These are phyloP conservation scores for Phalacrocorax aristotelis DNA, from an alignment of 2,113 vertebrate genomes.

Conservation along the genomic window DNA sequence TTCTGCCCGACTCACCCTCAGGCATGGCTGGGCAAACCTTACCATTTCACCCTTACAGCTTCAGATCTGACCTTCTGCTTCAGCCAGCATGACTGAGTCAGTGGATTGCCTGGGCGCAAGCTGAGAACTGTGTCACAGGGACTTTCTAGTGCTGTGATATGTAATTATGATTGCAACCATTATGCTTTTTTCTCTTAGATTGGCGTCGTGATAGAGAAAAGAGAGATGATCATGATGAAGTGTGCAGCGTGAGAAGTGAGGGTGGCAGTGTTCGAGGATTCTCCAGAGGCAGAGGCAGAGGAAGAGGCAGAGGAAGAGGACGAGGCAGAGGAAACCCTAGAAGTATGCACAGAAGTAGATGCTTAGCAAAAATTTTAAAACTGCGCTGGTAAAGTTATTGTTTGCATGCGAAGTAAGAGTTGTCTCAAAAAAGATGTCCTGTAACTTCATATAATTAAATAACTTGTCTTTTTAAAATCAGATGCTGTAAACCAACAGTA, in stretches of 20 bases:
- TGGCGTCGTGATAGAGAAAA: conserved; percentile 84
- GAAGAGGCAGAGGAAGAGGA: conserved; percentile 85
- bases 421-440: not conserved
- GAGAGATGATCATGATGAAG: conserved; percentile 84
- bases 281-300: conserved; percentile 80
- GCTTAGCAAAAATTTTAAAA: not conserved
- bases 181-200: conserved; percentile 46
- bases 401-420: not conserved
- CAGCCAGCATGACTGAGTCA: not conserved
- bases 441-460: not conserved
- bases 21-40: not conserved
- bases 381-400: fast-evolving
- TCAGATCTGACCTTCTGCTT: not conserved
- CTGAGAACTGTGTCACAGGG: not conserved
- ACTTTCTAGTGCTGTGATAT: not conserved
- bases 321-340: conserved; percentile 85
- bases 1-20: not conserved
- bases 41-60: not conserved
- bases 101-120: not conserved
- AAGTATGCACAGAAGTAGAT: conserved; percentile 68
- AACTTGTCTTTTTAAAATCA: not conserved
- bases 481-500: not conserved
- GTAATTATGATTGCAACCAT: not conserved
- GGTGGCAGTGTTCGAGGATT: conserved; percentile 66
- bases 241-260: conserved; percentile 83